Evolutionary conservation across 2,113 vertebrate genomes (phyloP).

Genomic region (Burhinus bistriatus): DNA sequence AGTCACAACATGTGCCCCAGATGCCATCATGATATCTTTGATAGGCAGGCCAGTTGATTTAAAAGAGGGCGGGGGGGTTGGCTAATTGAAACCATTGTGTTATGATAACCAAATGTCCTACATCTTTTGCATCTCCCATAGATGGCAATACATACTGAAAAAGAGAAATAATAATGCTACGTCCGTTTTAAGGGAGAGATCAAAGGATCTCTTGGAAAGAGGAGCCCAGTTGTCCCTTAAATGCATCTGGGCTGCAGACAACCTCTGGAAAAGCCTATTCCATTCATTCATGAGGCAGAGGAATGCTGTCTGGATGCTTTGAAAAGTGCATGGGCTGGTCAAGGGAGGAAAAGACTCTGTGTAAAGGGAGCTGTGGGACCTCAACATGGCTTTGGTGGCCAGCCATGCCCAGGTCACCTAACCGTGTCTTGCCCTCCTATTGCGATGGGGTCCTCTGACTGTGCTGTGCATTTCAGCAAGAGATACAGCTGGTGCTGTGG

Average conservation of each 20-base stretch:
- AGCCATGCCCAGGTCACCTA: neutral
- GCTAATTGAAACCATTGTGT: slow-evolving; percentile 23
- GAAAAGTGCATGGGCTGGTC: neutral
- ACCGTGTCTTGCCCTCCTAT: neutral
- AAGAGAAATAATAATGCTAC: neutral
- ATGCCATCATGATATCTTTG: neutral
- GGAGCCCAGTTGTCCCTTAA: neutral
- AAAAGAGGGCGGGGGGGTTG: neutral
- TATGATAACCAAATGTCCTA: slow-evolving; percentile 43
- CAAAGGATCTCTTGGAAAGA: slow-evolving; percentile 65
- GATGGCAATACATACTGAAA: neutral
- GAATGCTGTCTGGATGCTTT: neutral
- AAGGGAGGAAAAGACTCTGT: neutral
- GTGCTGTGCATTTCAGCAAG: neutral
- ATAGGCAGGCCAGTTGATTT: neutral
- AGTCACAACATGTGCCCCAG: neutral
- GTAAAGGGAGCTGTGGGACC: neutral
- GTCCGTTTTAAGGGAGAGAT: slow-evolving; percentile 23
- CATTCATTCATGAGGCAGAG: neutral
- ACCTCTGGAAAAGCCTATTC: neutral
- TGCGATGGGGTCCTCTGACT: neutral
- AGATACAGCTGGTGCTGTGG: neutral
- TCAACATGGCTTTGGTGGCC: neutral
- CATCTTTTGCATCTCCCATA: slow-evolving; percentile 12
- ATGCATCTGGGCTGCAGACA: slow-evolving; percentile 76